Percentiles rank a stretch among this genome's conserved stretches.
phyloP scores from a whole-genome alignment of 2,888 invertebrate genomes.

The Rhingia rostrata region DNA sequence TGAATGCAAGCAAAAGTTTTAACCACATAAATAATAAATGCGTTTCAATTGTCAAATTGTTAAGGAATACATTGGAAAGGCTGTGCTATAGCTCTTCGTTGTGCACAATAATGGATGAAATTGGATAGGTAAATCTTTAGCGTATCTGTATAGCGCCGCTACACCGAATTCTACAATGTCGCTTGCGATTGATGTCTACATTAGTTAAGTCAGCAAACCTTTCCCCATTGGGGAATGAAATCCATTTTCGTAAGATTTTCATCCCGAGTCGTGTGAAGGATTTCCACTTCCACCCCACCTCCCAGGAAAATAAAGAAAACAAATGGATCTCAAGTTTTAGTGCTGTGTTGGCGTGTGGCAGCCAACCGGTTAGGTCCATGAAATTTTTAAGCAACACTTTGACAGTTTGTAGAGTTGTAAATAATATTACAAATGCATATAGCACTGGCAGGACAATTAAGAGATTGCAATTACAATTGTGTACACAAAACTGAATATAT shows the following conservation, averaged over 20 bases:
- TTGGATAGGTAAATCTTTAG: conserved; percentile 55
- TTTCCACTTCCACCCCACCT: background rate
- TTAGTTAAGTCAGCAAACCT: conserved; percentile 65
- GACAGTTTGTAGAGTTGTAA: conserved; percentile 62
- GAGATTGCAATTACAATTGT: conserved; percentile 60
- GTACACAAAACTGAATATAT: conserved; percentile 9
- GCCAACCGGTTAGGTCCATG: conserved; percentile 7
- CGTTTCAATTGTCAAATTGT: conserved; percentile 70
- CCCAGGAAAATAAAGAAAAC: conserved; percentile 30
- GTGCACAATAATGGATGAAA: conserved; percentile 20
- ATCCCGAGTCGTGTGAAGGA: conserved; percentile 19
- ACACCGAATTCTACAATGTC: conserved; percentile 47
- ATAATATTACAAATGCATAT: conserved; percentile 66
- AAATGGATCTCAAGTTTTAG: conserved; percentile 51
- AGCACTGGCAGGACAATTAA: conserved; percentile 61
- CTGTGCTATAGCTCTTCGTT: conserved; percentile 16
- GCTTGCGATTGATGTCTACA: conserved; percentile 70
- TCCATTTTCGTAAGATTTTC: conserved; percentile 66
- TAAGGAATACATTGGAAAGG: conserved; percentile 24
- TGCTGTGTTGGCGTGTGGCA: background rate
- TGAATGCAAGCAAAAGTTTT: conserved; percentile 51
- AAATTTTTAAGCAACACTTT: conserved; percentile 66
- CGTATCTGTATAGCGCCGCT: conserved; percentile 14
- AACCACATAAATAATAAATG: conserved; percentile 68
- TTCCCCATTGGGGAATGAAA: conserved; percentile 54